Conservation (phyloP, 1,140 invertebrate genomes). For the Drosophila miranda region DNA sequence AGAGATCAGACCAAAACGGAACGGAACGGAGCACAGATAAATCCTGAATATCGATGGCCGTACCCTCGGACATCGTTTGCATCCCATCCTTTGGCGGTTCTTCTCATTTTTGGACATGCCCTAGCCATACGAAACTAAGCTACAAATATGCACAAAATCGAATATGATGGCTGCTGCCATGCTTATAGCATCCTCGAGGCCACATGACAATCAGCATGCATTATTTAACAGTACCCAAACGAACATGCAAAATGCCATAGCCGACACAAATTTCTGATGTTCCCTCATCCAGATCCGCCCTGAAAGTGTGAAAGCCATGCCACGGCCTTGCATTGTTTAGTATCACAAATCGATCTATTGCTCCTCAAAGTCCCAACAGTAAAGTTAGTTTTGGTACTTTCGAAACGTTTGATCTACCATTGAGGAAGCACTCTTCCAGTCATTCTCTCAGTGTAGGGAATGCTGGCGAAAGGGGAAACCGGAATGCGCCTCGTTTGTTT, state of each 20-base stretch:
- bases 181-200: slow-evolving; percentile 52
- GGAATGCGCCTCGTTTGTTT: slow-evolving; percentile 3
- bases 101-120: slow-evolving; percentile 27
- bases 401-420: too few species aligned
- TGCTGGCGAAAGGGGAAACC: slow-evolving; percentile 1
- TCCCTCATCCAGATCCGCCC: slow-evolving; percentile 2
- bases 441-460: slow-evolving; percentile 3
- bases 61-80: slow-evolving; percentile 27
- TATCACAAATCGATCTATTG: too few species aligned
- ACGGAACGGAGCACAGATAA: not conserved
- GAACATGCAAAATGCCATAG: slow-evolving; percentile 52
- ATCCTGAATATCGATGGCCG: slow-evolving; percentile 6
- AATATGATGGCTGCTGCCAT: slow-evolving; percentile 34
- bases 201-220: slow-evolving; percentile 78
- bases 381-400: too few species aligned
- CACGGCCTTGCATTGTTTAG: too few species aligned
- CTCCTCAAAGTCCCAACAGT: too few species aligned
- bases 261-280: slow-evolving; percentile 12
- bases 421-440: too few species aligned
- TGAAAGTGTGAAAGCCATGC: too few species aligned
- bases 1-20: not conserved
- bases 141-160: slow-evolving; percentile 47
- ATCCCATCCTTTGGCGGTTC: slow-evolving; percentile 2
- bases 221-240: slow-evolving; percentile 66
- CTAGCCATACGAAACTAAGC: slow-evolving; percentile 23